phyloP scores from a whole-genome alignment of 2,113 vertebrate genomes.

The Melozone crissalis region DNA sequence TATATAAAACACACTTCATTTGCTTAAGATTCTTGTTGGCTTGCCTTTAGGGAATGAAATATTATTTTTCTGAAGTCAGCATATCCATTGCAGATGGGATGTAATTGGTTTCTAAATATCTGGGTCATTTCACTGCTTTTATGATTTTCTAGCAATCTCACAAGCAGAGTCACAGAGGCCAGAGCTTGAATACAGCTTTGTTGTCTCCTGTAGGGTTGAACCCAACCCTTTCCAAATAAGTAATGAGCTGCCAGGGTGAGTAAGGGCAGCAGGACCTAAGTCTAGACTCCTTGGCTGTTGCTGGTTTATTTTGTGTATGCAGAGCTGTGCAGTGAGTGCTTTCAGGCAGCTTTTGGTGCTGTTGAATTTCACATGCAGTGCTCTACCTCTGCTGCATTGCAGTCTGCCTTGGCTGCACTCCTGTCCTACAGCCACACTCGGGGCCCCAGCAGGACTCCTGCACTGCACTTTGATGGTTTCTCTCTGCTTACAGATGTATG shows the following conservation, averaged over 20 bases:
- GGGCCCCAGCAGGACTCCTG: neutral
- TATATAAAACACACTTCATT: neutral
- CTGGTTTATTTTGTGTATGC: neutral
- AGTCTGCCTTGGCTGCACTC: neutral
- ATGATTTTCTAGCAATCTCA: conserved; percentile 9
- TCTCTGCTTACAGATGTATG: neutral
- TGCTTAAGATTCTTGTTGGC: neutral
- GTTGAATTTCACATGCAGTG: neutral
- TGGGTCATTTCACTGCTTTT: conserved; percentile 43
- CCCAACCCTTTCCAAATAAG: neutral
- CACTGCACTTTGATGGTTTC: neutral
- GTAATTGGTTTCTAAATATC: conserved; percentile 48
- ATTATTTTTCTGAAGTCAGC: conserved; percentile 10
- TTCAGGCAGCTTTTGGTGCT: neutral
- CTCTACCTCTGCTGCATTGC: neutral
- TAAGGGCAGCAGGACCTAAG: neutral
- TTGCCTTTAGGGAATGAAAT: conserved; percentile 12
- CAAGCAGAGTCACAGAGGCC: neutral
- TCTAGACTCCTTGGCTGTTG: neutral
- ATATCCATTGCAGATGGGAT: conserved; percentile 23
- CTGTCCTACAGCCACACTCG: neutral
- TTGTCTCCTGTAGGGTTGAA: conserved; percentile 9
- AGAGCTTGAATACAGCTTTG: neutral
- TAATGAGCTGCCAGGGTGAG: neutral
- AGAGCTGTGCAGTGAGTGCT: neutral